Base-by-base conservation (phyloP, 1,140 invertebrate genomes). In the Metopolophium dirhodum region DNA sequence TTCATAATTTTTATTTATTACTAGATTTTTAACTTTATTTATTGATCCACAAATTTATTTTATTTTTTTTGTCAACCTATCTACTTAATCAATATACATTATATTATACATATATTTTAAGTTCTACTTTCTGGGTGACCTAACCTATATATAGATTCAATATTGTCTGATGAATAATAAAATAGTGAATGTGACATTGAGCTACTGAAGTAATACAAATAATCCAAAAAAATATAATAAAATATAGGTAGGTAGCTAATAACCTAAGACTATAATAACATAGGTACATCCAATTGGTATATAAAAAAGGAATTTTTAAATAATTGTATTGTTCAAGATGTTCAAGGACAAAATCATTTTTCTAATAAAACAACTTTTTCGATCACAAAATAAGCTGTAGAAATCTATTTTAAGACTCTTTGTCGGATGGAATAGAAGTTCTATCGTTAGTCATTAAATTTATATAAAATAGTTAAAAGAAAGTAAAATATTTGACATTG, bases 401-500 rank as follows among this genome's bases (percentile, higher is more conserved):
- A 61, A 90, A 1, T 90, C 26, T 90, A 90, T 90, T 90, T 61
- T 90, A 41, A 22, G 35, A 90, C 20, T 57, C 26, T 87, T 87
- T 87, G 18, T 49, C 7, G 35, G 8, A 54, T 26, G 18, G 11
- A 23, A 89, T 18, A 89, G 11, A 90, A 14, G 3, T 61, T 57
- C 41, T 23, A 49, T 30, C 8, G 41, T 82, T 20, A 37, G 61
- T 14, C 45, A 89, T 54, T 26, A 41, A 57, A 89, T 30, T 14
- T 37, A 89, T 41, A 37, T 41, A 0, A 90, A 88, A 54, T 90
- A 90, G 35, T 35, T 37, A 37, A 41, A 35, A 51, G 47, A 88
- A 88, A 88, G 30, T 51, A 37, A 61, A 90, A 90, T 18, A 41
- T 90, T 90, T 41, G 51, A 89, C 49, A 89, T 89, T 89, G 30